Conservation (phyloP, 2,113 vertebrate genomes). For the Hiodon alosoides region DNA sequence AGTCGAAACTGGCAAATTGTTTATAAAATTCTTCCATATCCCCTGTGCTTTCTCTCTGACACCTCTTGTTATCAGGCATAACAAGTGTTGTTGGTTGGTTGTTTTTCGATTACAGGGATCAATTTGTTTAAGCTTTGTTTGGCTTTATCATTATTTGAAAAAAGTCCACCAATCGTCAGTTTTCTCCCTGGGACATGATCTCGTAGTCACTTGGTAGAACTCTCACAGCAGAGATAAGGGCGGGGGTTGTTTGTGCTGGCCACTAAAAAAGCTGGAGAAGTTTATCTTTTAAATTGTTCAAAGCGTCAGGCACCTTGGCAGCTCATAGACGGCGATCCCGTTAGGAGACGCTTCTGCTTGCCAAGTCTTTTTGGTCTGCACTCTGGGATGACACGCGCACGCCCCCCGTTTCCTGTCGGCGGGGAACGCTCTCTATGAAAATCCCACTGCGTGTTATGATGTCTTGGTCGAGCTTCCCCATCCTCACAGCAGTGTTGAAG, state of each 20-base stretch:
- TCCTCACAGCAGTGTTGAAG: background rate
- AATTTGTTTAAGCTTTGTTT: slow-evolving; percentile 22
- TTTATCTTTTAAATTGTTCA: no score
- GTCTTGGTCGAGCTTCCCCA: background rate
- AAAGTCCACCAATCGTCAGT: slow-evolving; percentile 6
- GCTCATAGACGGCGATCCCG: no score
- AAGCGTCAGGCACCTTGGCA: no score
- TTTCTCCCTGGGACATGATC: background rate
- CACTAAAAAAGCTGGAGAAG: no score
- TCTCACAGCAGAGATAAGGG: background rate
- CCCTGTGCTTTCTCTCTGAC: background rate
- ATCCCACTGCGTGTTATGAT: background rate
- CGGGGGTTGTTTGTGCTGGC: background rate
- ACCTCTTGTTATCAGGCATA: background rate
- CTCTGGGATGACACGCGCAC: no score
- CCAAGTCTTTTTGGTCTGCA: no score
- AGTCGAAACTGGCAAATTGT: slow-evolving; percentile 9
- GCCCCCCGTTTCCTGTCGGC: background rate
- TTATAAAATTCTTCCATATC: slow-evolving; percentile 13
- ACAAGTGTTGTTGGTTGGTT: background rate
- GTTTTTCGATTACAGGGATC: background rate
- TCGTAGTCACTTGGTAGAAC: slow-evolving; percentile 5
- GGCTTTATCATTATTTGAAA: slow-evolving; percentile 9
- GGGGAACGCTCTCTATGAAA: background rate
- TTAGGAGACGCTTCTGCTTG: no score